Percentiles rank a stretch among this genome's conserved stretches.
phyloP scores from a whole-genome alignment of 2,888 invertebrate genomes.

The Nomada ferruginata region DNA sequence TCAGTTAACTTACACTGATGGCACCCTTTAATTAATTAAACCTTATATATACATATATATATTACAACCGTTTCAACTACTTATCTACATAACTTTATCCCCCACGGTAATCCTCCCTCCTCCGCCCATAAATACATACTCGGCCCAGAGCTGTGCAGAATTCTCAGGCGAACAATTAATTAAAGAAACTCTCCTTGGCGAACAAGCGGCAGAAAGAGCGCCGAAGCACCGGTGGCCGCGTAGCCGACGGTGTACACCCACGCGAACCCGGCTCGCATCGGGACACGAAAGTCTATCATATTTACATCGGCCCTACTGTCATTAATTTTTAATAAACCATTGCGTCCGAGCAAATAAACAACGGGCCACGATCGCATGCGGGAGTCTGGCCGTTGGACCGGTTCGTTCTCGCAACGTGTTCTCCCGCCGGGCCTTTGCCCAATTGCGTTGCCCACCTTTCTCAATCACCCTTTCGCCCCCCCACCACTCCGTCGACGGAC shows the following conservation, averaged over 20 bases:
- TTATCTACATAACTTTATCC: no score
- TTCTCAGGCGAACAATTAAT: slow-evolving; percentile 31
- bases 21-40: no score
- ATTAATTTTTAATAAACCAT: slow-evolving; percentile 82
- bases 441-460: slow-evolving; percentile 28
- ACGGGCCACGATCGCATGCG: slow-evolving; percentile 62
- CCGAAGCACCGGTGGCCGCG: slow-evolving; percentile 34
- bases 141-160: background rate
- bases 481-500: slow-evolving; percentile 46
- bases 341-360: slow-evolving; percentile 68
- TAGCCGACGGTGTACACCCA: slow-evolving; percentile 45
- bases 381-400: slow-evolving; percentile 73
- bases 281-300: slow-evolving; percentile 71
- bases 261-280: slow-evolving; percentile 38
- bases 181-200: slow-evolving; percentile 1
- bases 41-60: no score
- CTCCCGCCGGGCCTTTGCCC: slow-evolving; percentile 58
- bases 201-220: background rate
- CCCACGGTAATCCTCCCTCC: no score
- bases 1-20: background rate
- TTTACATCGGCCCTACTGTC: slow-evolving; percentile 78
- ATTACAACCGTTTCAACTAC: no score
- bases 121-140: no score
- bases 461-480: background rate
- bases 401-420: slow-evolving; percentile 70